Conservation (phyloP, 2,797 vertebrate species). For the Ptychadena robeensis region DNA sequence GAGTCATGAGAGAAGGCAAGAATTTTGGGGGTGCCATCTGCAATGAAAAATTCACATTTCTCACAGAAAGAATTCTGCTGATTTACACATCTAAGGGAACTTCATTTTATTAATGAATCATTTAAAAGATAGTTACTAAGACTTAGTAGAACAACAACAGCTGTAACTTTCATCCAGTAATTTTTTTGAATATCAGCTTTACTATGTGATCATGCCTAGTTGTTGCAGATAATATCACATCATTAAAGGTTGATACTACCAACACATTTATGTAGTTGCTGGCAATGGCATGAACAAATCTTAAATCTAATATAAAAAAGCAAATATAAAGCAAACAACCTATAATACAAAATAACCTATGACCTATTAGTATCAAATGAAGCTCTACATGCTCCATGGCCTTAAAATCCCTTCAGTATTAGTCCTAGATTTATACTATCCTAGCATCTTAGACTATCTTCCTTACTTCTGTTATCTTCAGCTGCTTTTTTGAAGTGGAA, state of each 20-base stretch:
- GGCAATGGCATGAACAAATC: neutral
- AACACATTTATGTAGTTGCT: neutral
- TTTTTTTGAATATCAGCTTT: no score
- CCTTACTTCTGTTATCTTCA: conserved; percentile 2
- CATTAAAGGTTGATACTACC: neutral
- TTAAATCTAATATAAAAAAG: neutral
- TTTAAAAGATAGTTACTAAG: no score
- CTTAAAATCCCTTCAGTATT: neutral
- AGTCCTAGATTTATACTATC: neutral
- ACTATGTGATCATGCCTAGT: no score
- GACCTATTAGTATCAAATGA: neutral
- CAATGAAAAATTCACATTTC: no score
- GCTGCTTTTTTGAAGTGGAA: conserved; percentile 5
- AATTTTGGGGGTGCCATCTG: no score
- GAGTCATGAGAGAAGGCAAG: no score
- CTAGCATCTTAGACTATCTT: neutral
- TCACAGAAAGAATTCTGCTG: no score
- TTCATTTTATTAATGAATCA: no score
- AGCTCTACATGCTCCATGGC: neutral
- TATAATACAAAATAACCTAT: neutral
- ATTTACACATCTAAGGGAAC: no score
- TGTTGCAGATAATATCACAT: no score
- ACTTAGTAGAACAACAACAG: no score
- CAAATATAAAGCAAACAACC: neutral
- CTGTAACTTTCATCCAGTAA: no score